Percentiles rank a stretch among this genome's conserved stretches.
phyloP scores from a whole-genome alignment of 2,888 invertebrate species.

The Apotomis capreana region DNA sequence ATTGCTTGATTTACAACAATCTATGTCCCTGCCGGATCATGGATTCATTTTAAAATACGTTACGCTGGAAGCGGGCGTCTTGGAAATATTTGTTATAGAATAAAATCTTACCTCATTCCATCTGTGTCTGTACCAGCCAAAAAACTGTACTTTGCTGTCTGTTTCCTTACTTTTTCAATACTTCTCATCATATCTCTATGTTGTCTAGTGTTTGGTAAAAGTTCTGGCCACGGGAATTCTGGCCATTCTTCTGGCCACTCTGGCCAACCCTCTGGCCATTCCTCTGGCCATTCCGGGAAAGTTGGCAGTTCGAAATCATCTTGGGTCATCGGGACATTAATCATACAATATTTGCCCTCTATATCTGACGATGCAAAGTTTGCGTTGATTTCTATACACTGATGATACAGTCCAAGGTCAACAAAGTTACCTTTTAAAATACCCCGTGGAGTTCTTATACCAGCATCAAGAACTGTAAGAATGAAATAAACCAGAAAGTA shows the following conservation, averaged over 20 bases:
- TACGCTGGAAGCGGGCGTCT: no score
- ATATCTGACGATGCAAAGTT: constrained; percentile 52
- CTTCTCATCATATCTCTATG: constrained; percentile 26
- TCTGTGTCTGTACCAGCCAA: constrained; percentile 23
- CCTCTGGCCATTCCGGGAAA: constrained; percentile 44
- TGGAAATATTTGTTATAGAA: not conserved
- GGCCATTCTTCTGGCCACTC: constrained; percentile 47
- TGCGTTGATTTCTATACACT: constrained; percentile 61
- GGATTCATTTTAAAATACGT: no score
- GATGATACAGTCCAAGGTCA: constrained; percentile 63
- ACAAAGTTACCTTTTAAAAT: constrained; percentile 56
- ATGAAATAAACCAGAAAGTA: not conserved
- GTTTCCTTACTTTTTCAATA: constrained; percentile 11
- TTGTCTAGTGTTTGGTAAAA: constrained; percentile 25
- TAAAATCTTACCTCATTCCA: constrained; percentile 8
- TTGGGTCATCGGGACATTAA: constrained; percentile 57
- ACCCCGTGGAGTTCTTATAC: constrained; percentile 63
- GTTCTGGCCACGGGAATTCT: constrained; percentile 45
- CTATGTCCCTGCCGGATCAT: no score
- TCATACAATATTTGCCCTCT: constrained; percentile 68
- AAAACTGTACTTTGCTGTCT: constrained; percentile 3
- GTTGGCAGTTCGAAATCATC: constrained; percentile 46
- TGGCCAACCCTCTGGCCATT: constrained; percentile 44
- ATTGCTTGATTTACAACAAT: no score
- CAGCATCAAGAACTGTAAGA: constrained; percentile 63